Evolutionary conservation across 2,113 vertebrate species (phyloP), one percentile per base, ranked within the genome.

Genomic region (Penelope pileata): DNA sequence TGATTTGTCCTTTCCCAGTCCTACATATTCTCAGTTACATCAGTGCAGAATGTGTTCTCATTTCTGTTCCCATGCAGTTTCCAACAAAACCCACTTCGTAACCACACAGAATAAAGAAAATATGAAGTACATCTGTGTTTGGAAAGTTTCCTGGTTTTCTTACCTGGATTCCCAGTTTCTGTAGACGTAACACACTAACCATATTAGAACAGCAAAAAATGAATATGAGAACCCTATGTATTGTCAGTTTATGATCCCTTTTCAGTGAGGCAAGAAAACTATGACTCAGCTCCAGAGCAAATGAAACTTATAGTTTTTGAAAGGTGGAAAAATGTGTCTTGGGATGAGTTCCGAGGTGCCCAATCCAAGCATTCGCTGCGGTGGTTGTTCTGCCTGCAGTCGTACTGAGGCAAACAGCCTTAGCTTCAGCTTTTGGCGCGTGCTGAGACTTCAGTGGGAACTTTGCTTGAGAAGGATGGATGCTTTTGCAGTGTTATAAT

Each of bases 1-100:
- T 70, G 63, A 90, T 85, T 80, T 86, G 56, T 81, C 56, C 72
- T 88, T 81, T 87, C 16, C 72, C 79, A 88, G 51, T 17, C 23
- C 59, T 69, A 16, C 7, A 5, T 90, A 36, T 70, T 86, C 76
- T 80, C 68, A 54, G 4, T 87, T 86, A 56, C 38, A 7, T 27
- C 70, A 38, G 50, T 62, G 50, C 54, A 80, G 60, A 66, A 16
- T 14, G n/a, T 27, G 17, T 53, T 87, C 38, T 3, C 16, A 50
- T 63, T 59, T 75, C 69, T 19, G 21, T 60, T 91, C 86, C 38
- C 64, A 9, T 23, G 7, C 62, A 48, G 5, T 81, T 94, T 53
- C 50, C 29, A 17, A 15, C 9, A 42, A 80, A 85, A 36, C 23
- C 68, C 32, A 7, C 34, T 86, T 63, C n/a, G 14, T 19, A 83